Evolutionary conservation across 2,888 invertebrate genomes (phyloP).

Genomic region (Tachina grossa): DNA sequence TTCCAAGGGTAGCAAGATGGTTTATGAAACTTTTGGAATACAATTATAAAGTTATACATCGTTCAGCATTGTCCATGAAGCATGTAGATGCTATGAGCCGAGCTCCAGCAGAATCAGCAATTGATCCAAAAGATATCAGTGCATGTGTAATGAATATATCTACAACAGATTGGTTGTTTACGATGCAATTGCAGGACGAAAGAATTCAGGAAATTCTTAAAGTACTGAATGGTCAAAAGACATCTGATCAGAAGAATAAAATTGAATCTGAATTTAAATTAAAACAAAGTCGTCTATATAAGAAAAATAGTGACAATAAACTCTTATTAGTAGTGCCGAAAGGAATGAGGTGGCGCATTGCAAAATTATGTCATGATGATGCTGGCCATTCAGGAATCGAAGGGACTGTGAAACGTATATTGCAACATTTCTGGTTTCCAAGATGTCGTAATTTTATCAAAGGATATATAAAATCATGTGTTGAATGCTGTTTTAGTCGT

Average conservation of each 20-base stretch:
- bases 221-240: neutral
- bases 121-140: neutral
- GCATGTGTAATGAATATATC: constrained; percentile 2
- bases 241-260: neutral
- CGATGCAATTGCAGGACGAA: too few relatives aligned
- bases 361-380: neutral
- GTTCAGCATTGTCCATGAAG: constrained; percentile 73
- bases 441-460: constrained; percentile 20
- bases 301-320: neutral
- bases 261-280: neutral
- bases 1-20: constrained; percentile 64
- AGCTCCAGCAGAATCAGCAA: neutral
- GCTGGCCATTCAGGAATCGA: neutral
- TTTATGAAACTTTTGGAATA: neutral
- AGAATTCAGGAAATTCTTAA: constrained; percentile 34
- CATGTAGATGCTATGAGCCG: constrained; percentile 77
- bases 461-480: constrained; percentile 67
- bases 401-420: constrained; percentile 49
- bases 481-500: constrained; percentile 68
- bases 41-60: constrained; percentile 41
- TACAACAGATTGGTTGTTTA: too few relatives aligned
- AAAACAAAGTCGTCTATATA: too few relatives aligned
- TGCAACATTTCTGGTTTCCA: constrained; percentile 72
- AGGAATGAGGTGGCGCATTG: constrained; percentile 58
- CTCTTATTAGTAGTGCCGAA: constrained; percentile 37